Evolutionary conservation across 2,113 vertebrate genomes (phyloP), one percentile per base, ranked within the genome.

Genomic region (Scomber colias): DNA sequence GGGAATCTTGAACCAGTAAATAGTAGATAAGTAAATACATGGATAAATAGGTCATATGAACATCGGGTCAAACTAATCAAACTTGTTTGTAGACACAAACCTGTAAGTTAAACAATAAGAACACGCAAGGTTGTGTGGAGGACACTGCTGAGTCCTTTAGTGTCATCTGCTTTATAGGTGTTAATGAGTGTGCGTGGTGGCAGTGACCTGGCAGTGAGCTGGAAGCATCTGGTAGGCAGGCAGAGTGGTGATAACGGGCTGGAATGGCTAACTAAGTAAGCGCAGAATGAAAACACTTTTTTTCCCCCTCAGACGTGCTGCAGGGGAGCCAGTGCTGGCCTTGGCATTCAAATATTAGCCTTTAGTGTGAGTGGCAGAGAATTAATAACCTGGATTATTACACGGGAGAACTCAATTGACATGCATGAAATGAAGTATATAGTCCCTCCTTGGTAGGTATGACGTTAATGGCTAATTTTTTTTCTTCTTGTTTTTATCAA

Each of bases 131-230:
- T 66, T 71, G 15, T 48, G 59, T 74, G 50, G 27, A 61, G 66
- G 69, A 82, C 72, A 51, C 35, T 77, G 67, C 81, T 54, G 70
- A 79, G 64, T 66, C 51, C 63, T 70, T 75, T 27, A 11, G 27
- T 56, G 67, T 68, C 17, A 57, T 66, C 69, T 53, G 73, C 49
- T 53, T 21, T 70, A 14, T 55, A 46, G 13, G 48, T 76, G 71
- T 79, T 76, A 81, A 83, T 85, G 72, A 74, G 50, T 35, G 71
- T 75, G 74, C 55, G 64, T 3, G 69, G 27, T 80, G 68, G 49
- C 60, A 27, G 45, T 2, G 64, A 30, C 70, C 81, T 55, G 79
- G 56, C 70, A 81, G 75, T 70, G 10, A 11, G 61, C 79, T 84
- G 59, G 45, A 59, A 59, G 64, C 56, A 66, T 77, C 53, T 73